Base-by-base conservation (phyloP, 2,113 vertebrate species). In the Tringa solitaria region DNA sequence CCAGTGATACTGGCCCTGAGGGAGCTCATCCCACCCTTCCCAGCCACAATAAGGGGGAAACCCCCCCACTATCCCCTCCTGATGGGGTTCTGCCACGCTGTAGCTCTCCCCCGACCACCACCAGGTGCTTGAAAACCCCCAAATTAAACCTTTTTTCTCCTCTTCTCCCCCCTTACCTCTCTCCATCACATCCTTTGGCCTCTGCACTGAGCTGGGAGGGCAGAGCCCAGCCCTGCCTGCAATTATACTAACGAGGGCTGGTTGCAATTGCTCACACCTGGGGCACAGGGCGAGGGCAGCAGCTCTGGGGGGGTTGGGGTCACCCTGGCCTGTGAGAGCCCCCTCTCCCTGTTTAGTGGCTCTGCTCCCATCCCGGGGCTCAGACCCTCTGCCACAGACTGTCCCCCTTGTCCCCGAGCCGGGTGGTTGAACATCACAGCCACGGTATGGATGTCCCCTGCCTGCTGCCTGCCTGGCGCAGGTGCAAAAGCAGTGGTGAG, bases 1-100 rank as follows among this genome's bases (percentile, higher is more conserved):
- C n/a, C 68, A 53, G 46, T 2, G 0, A 15, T 2, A 10, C n/a
- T 20, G 60, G n/a, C 3, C 57, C 22, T 2, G 0, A 3, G 41
- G 32, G n/a, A 43, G 32, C 60, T 50, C 53, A 2, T 51, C 16
- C 3, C n/a, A 7, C 84, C 65, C 22, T 26, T 15, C 53, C 30
- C n/a, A 22, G 11, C 14, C 59, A 6, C 3, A 0, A 26, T 6
- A 3, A 16, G 4, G 20, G 27, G 3, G 3, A 33, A 86, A 28
- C 0, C 11, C 63, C 37, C 6, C 4, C 63, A n/a, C 35, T 37
- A 27, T 2, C 28, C 23, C 24, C 50, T 60, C 69, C 26, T 1
- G 2, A 5, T 10, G n/a, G 17, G 27, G 28, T 7, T 53, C 72
- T 15, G 7, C 41, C 13, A 18, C 0, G 0, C 37, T 64, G 2